These are phyloP conservation scores for Osmerus mordax DNA, from an alignment of 2,113 vertebrate species.

Conservation along the genomic window DNA sequence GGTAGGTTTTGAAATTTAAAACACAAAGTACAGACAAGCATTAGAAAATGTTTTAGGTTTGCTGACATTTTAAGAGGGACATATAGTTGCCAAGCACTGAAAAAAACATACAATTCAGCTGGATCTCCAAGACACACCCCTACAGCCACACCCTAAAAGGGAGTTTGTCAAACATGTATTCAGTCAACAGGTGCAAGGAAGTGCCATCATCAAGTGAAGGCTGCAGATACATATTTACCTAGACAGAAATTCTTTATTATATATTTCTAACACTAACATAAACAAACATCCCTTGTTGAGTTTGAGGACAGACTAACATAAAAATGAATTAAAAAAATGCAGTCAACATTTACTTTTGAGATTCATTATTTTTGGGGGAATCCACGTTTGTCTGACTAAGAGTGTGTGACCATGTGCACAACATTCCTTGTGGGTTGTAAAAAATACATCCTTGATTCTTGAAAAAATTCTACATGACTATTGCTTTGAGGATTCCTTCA, in stretches of 20 bases:
- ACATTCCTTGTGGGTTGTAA: not conserved
- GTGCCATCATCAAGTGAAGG: not conserved
- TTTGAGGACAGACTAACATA: no score
- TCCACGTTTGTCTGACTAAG: no score
- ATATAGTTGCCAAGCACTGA: not conserved
- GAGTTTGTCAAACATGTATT: slow-evolving; percentile 24
- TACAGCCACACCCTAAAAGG: slow-evolving; percentile 35
- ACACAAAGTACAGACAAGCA: not conserved
- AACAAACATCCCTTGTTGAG: not conserved
- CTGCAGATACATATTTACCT: not conserved
- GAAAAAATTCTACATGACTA: no score
- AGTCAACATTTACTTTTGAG: no score
- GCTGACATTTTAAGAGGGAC: not conserved
- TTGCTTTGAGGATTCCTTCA: not conserved
- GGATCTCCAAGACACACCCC: slow-evolving; percentile 31
- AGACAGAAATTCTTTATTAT: not conserved
- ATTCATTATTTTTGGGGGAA: no score
- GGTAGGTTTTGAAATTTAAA: not conserved
- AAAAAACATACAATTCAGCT: not conserved
- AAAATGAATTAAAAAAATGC: no score
- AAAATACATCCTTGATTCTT: no score
- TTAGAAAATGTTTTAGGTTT: not conserved
- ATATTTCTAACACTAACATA: not conserved
- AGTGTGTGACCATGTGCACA: not conserved
- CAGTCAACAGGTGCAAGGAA: slow-evolving; percentile 36